phyloP scores from a whole-genome alignment of 2,113 vertebrate genomes.

The Sylvilagus bachmani region DNA sequence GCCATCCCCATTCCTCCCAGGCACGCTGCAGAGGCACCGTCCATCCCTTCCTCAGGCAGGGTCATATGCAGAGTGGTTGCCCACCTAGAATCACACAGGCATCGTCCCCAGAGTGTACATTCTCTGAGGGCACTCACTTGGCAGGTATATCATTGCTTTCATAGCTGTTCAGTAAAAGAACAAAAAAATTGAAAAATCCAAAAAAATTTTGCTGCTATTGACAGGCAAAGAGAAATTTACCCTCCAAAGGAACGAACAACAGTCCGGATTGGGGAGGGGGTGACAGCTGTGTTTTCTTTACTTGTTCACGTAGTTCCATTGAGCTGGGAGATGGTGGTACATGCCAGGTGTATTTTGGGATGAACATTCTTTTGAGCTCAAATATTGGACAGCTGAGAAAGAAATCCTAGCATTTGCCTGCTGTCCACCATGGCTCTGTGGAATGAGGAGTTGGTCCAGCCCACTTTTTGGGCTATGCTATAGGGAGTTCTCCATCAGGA shows the following conservation, averaged over 20 bases:
- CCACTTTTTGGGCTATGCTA: conserved; percentile 24
- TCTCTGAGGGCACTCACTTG: background rate
- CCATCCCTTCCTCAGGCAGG: fast-evolving
- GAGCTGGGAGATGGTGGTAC: background rate
- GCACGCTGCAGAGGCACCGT: no score
- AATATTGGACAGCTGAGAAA: conserved; percentile 62
- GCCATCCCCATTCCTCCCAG: background rate
- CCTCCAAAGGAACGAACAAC: background rate
- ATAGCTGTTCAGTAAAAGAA: background rate
- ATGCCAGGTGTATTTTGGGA: no score
- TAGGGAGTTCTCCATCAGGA: conserved; percentile 65
- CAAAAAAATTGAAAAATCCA: background rate
- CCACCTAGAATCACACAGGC: fast-evolving
- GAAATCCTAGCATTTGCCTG: conserved; percentile 51
- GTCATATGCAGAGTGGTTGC: background rate
- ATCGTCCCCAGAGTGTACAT: fast-evolving
- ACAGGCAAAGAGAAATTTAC: background rate
- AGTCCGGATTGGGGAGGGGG: background rate
- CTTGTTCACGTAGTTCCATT: background rate
- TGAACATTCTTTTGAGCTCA: background rate
- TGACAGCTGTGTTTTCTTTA: background rate
- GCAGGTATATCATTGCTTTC: background rate
- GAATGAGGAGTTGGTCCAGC: conserved; percentile 61
- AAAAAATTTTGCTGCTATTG: background rate
- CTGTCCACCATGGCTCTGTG: background rate